phyloP scores from a whole-genome alignment of 2,888 invertebrate genomes.

The Drosophila rubida region DNA sequence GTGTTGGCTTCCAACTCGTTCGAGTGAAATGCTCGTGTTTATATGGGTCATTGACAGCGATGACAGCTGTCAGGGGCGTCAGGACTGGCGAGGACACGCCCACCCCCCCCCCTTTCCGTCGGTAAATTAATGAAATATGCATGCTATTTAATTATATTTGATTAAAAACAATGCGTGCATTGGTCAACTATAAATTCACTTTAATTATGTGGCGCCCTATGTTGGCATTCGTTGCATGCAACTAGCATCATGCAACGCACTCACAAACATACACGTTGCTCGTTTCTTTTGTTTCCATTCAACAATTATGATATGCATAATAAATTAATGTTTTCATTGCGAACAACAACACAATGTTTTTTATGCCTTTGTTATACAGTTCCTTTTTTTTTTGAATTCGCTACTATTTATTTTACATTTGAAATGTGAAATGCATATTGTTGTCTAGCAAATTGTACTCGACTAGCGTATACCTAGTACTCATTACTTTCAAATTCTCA shows the following conservation, averaged over 20 bases:
- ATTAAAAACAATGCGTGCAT: conserved; percentile 64
- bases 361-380: conserved; percentile 24
- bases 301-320: conserved; percentile 44
- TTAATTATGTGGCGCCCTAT: conserved; percentile 55
- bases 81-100: conserved; percentile 25
- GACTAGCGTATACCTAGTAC: not conserved
- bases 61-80: conserved; percentile 64
- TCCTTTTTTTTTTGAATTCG: not conserved
- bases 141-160: conserved; percentile 69
- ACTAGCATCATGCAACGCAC: not conserved
- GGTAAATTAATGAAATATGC: conserved; percentile 69
- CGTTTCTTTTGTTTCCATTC: conserved; percentile 39
- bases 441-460: not conserved
- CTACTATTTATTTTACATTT: conserved; percentile 62
- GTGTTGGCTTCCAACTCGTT: conserved; percentile 3
- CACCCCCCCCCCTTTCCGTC: conserved; percentile 10
- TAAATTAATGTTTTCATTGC: conserved; percentile 46
- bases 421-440: conserved; percentile 17
- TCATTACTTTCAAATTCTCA: not conserved
- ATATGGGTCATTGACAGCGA: conserved; percentile 32
- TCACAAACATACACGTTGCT: not conserved
- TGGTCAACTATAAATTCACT: conserved; percentile 51
- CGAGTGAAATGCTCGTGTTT: conserved; percentile 15
- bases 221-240: conserved; percentile 12
- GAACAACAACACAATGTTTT: conserved; percentile 16